Evolutionary conservation across 1,140 invertebrate species (phyloP), one percentile per base, ranked within the genome.

Genomic region (Euwallacea fornicatus): DNA sequence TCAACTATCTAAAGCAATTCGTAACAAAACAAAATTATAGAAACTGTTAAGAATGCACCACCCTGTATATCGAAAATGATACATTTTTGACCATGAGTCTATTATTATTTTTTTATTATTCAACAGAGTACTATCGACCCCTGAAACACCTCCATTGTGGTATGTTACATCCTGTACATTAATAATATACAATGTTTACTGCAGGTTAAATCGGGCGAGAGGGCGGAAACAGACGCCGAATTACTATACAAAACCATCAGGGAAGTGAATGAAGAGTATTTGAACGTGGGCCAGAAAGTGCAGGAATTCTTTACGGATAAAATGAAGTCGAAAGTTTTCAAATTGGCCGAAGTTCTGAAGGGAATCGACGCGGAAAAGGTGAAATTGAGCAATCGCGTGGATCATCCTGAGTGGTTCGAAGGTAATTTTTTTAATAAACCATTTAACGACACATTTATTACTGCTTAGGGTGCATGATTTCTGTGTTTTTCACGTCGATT

Each of bases 401-500:
- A 91, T 65, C 88, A 93, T 82, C 84, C 88, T 3, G 88, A 88
- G 68, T 93, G 91, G 91, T 93, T 93, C 81, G 81, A 87, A 81
- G 89, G 88, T 84, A 82, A 67, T 61, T 71, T 33, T 10, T 50
- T 50, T 50, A 6, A 50, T 50, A 9, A 56, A 33, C 21, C 21
- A 33, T 33, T 33, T 33, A 33, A 1, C 21, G 1, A 33, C 21
- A 33, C 4, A 33, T 33, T 33, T 33, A 4, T 33, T 33, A 33
- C 21, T 33, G 21, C 21, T 33, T 33, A 33, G 21, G 21, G 21
- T 33, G 21, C 21, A 33, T 33, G 21, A 33, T 33, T 4, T 33
- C 21, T 33, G 21, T 33, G 1, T 33, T n/a, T 33, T 33, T 33
- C 21, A 33, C 21, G 21, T 33, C 21, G 21, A 33, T 33, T 33